phyloP scores from a whole-genome alignment of 2,888 invertebrate species.

The Entomobrya multifasciata region DNA sequence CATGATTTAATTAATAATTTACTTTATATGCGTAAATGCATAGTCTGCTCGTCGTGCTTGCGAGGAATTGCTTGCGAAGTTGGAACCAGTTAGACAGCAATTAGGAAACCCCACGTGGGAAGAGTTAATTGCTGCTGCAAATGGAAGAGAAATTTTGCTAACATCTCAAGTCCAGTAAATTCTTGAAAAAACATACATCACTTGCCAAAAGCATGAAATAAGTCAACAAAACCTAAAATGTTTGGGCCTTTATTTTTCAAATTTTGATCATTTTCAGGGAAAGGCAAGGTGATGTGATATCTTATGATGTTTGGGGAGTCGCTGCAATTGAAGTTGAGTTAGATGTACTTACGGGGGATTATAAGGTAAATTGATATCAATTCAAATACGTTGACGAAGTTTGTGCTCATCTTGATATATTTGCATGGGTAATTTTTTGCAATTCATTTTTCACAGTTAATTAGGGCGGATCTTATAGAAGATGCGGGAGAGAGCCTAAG shows the following conservation, averaged over 20 bases:
- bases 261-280: too few relatives aligned
- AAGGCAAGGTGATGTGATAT: slow-evolving; percentile 31
- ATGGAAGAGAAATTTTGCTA: slow-evolving; percentile 62
- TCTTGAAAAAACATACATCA: too few relatives aligned
- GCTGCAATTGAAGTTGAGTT: slow-evolving; percentile 84
- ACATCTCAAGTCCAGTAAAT: slow-evolving; percentile 77
- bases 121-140: slow-evolving; percentile 62
- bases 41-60: slow-evolving; percentile 77
- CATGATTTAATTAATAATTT: too few relatives aligned
- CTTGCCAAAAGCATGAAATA: too few relatives aligned
- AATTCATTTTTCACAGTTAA: slow-evolving; percentile 48
- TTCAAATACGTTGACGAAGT: too few relatives aligned
- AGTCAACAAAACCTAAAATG: not conserved
- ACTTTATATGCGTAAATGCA: too few relatives aligned
- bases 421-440: too few relatives aligned
- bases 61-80: slow-evolving; percentile 80
- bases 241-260: too few relatives aligned
- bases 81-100: slow-evolving; percentile 80
- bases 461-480: slow-evolving; percentile 77
- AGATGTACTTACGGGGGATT: slow-evolving; percentile 90
- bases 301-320: slow-evolving; percentile 81
- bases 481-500: slow-evolving; percentile 80
- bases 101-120: slow-evolving; percentile 78
- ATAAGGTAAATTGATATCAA: slow-evolving; percentile 80
- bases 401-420: too few relatives aligned